phyloP scores from a whole-genome alignment of 2,113 vertebrate genomes.

The Eclectus roratus region DNA sequence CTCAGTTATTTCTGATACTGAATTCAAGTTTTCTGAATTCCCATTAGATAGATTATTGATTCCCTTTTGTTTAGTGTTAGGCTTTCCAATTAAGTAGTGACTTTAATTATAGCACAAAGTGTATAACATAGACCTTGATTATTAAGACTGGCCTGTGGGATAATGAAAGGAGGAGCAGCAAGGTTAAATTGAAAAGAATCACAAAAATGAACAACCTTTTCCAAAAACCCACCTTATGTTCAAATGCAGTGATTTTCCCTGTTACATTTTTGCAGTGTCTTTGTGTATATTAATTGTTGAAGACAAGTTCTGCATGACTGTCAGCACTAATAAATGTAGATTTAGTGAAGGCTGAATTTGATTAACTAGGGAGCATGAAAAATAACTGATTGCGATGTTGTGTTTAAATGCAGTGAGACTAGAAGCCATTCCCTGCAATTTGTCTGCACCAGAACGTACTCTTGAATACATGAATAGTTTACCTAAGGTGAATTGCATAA shows the following conservation, averaged over 20 bases:
- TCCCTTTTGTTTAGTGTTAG: conserved; percentile 55
- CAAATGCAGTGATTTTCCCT: background rate
- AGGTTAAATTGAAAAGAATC: conserved; percentile 58
- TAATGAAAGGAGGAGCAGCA: conserved; percentile 18
- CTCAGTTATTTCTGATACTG: background rate
- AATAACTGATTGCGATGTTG: conserved; percentile 41
- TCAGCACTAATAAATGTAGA: conserved; percentile 6
- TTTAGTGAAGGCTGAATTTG: background rate
- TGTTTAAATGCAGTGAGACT: conserved; percentile 41
- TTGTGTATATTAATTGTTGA: background rate
- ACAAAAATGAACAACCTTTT: conserved; percentile 27
- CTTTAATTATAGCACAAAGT: conserved; percentile 69
- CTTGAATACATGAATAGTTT: conserved; percentile 24
- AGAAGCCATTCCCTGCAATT: conserved; percentile 25
- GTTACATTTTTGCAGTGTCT: background rate
- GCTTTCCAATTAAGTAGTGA: conserved; percentile 67
- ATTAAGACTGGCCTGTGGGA: conserved; percentile 55
- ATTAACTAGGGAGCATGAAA: conserved; percentile 18
- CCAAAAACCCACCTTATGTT: background rate
- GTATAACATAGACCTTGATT: conserved; percentile 56
- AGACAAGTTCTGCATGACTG: conserved; percentile 22
- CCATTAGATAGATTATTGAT: conserved; percentile 42
- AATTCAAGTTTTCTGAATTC: background rate
- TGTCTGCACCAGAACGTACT: background rate
- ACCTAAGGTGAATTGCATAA: background rate